These are phyloP conservation scores for Sakesphorus luctuosus DNA, from an alignment of 2,113 vertebrate genomes.

Conservation along the genomic window DNA sequence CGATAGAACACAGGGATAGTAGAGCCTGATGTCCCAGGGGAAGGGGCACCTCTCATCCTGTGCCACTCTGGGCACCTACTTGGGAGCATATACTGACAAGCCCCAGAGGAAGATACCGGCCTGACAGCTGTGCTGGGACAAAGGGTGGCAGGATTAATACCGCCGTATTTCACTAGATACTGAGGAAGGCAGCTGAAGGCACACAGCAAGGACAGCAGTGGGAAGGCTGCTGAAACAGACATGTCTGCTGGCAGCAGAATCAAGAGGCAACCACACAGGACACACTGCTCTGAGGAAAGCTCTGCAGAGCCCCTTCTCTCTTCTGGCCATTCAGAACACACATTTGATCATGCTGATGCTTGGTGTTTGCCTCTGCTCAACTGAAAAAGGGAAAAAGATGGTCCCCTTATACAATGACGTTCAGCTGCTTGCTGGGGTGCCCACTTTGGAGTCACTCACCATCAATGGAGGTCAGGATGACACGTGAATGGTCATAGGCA, in stretches of 20 bases:
- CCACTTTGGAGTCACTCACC: conserved; percentile 71
- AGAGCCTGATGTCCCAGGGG: background rate
- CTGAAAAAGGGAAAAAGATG: background rate
- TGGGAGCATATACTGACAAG: background rate
- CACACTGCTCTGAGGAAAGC: background rate
- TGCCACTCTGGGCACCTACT: background rate
- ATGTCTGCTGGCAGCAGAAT: background rate
- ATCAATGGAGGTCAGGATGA: conserved; percentile 89
- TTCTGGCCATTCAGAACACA: background rate
- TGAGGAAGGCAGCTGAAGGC: background rate
- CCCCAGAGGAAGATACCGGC: background rate
- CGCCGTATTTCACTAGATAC: background rate
- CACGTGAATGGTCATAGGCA: conserved; percentile 94
- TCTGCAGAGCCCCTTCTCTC: background rate
- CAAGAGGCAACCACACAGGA: background rate
- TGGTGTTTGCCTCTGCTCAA: background rate
- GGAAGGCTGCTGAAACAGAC: background rate
- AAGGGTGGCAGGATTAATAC: background rate
- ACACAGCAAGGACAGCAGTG: background rate
- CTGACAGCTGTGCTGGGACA: background rate
- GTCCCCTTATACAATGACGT: background rate
- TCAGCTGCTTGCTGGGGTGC: background rate
- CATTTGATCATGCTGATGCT: background rate
- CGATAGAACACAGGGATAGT: background rate
- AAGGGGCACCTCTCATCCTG: background rate